Evolutionary conservation across 2,797 vertebrate species (phyloP).

Genomic region (Zalophus californianus): DNA sequence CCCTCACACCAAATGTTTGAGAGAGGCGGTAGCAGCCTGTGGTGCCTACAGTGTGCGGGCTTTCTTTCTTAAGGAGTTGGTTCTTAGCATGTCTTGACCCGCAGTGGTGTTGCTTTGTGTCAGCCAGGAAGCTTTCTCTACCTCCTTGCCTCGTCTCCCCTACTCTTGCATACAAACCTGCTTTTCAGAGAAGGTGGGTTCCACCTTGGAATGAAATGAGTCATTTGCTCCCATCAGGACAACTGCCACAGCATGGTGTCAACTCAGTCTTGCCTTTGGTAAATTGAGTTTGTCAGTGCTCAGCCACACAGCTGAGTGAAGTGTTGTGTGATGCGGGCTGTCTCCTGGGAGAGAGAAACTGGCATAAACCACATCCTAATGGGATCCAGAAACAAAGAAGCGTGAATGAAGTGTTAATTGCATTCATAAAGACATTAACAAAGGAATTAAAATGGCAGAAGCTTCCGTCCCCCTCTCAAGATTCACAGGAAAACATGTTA

Average conservation of each 20-base stretch:
- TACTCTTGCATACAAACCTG: neutral
- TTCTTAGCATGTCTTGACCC: neutral
- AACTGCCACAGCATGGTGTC: conserved; percentile 69
- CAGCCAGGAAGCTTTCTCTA: neutral
- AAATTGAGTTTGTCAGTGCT: conserved; percentile 91
- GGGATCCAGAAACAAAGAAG: conserved; percentile 90
- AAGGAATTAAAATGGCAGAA: conserved; percentile 89
- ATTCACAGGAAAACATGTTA: conserved; percentile 45
- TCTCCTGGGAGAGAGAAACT: conserved; percentile 86
- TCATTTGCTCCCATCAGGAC: conserved; percentile 79
- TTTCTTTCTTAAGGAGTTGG: neutral
- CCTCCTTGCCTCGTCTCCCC: conserved; percentile 40
- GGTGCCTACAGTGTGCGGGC: neutral
- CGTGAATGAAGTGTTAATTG: conserved; percentile 91
- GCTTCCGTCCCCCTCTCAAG: conserved; percentile 80
- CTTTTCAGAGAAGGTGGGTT: conserved; percentile 73
- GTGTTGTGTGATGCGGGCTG: conserved; percentile 80
- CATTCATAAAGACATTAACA: conserved; percentile 91
- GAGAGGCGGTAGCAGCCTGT: neutral
- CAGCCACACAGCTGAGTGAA: conserved; percentile 86
- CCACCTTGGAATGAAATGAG: conserved; percentile 77
- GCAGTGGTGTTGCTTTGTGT: neutral
- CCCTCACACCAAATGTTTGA: neutral
- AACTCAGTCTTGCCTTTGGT: conserved; percentile 73
- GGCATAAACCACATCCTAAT: conserved; percentile 87